These are phyloP conservation scores for Brachyhypopomus gauderio DNA, from an alignment of 2,113 vertebrate genomes.

Conservation along the genomic window DNA sequence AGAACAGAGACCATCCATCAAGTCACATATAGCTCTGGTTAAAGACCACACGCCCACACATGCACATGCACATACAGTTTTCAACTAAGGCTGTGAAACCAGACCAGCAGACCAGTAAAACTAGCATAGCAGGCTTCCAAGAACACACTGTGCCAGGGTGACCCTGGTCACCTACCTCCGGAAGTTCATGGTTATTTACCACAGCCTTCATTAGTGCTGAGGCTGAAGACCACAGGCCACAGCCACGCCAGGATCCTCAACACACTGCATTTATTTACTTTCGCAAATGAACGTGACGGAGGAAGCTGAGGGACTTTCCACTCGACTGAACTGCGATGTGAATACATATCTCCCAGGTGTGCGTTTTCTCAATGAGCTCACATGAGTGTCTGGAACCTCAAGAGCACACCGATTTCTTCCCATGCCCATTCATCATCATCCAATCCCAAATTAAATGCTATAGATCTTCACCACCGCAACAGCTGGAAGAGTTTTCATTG, in stretches of 20 bases:
- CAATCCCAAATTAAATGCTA: slow-evolving; percentile 66
- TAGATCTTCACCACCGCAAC: slow-evolving; percentile 65
- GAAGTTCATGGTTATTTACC: not conserved
- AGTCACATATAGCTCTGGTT: not conserved
- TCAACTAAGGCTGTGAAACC: not conserved
- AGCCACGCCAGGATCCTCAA: slow-evolving; percentile 21
- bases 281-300: slow-evolving; percentile 19
- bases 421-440: slow-evolving; percentile 68
- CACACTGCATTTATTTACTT: not conserved
- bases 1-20: not conserved
- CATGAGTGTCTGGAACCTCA: slow-evolving; percentile 64
- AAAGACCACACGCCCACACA: not conserved
- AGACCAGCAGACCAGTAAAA: not conserved
- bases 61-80: not conserved
- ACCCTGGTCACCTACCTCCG: not conserved
- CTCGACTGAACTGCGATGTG: not conserved
- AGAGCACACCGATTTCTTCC: slow-evolving; percentile 56
- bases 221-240: not conserved
- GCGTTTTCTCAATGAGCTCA: slow-evolving; percentile 1
- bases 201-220: slow-evolving; percentile 2
- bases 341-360: not conserved
- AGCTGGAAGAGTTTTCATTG: slow-evolving; percentile 66
- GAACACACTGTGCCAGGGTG: not conserved
- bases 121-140: not conserved
- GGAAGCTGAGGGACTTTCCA: not conserved